Conservation (phyloP, 2,888 invertebrate genomes). For the Drosophila acutilabella region DNA sequence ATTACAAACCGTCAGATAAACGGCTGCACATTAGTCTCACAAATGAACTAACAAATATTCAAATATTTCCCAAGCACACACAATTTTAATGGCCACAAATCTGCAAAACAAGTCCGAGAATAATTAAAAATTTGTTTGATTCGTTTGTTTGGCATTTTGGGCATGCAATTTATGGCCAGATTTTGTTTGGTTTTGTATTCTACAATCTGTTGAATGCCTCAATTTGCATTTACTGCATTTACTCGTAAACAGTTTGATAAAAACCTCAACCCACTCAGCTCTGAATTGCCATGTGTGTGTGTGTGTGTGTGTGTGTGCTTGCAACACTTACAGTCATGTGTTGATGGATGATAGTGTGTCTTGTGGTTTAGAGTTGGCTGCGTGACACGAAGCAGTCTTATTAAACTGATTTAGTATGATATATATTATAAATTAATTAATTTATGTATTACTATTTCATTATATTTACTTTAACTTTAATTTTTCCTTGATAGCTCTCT, state of each 20-base stretch:
- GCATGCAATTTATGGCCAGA: constrained; percentile 53
- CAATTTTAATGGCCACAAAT: constrained; percentile 13
- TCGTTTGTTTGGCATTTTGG: constrained; percentile 37
- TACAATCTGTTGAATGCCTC: constrained; percentile 31
- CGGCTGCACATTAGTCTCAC: constrained; percentile 12
- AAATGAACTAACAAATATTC: constrained; percentile 5
- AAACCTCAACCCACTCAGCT: constrained; percentile 27
- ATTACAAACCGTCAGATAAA: constrained; percentile 34
- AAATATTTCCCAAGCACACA: not conserved
- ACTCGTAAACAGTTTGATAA: constrained; percentile 31
- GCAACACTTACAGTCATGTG: constrained; percentile 1
- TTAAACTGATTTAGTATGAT: too few species aligned
- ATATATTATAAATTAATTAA: too few species aligned
- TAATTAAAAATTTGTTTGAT: constrained; percentile 50
- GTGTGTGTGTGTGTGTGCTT: constrained; percentile 3
- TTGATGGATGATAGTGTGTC: constrained; percentile 17
- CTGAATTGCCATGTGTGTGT: not conserved
- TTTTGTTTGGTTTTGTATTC: constrained; percentile 35
- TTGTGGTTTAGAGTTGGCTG: not conserved
- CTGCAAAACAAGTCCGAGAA: constrained; percentile 31
- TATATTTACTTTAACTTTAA: not conserved
- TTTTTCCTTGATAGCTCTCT: not conserved
- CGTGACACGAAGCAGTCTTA: constrained; percentile 7
- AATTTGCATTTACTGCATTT: constrained; percentile 47
- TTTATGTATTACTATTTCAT: not conserved